Percentiles rank a stretch among this genome's conserved stretches.
These are phyloP conservation scores for Lycocerus yunnanus DNA, from an alignment of 2,888 invertebrate genomes.

Conservation along the genomic window DNA sequence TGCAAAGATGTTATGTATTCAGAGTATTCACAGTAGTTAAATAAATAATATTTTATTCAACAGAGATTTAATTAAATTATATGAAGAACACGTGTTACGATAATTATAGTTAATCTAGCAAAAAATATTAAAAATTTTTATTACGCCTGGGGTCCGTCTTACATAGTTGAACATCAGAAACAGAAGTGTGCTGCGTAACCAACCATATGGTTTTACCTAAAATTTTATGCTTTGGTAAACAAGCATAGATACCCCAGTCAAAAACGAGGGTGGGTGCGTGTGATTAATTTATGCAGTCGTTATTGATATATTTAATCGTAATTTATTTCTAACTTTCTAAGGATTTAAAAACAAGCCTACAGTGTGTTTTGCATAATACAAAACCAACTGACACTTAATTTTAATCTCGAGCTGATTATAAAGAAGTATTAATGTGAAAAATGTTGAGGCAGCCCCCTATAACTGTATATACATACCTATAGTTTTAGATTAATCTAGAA, in stretches of 20 bases:
- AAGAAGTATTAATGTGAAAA: too few relatives aligned
- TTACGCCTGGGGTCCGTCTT: neutral
- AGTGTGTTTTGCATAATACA: too few relatives aligned
- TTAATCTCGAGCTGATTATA: too few relatives aligned
- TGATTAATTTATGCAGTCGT: neutral
- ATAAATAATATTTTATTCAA: neutral
- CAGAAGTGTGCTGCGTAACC: neutral
- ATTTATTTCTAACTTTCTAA: neutral
- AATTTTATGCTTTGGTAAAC: neutral
- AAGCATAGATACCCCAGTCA: neutral
- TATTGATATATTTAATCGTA: neutral
- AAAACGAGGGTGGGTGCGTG: neutral
- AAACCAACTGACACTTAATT: too few relatives aligned
- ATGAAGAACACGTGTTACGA: neutral
- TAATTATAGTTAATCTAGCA: neutral
- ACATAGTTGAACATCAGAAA: neutral
- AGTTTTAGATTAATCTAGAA: too few relatives aligned
- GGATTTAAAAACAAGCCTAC: too few relatives aligned
- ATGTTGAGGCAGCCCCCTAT: too few relatives aligned
- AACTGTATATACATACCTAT: too few relatives aligned
- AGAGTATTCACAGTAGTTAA: neutral
- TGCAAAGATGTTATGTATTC: neutral
- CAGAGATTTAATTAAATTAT: neutral
- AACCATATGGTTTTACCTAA: neutral
- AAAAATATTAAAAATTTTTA: neutral